A percentile compares a stretch with the other conserved stretches of the same genome.
Evolutionary conservation across 1,140 invertebrate species (phyloP).

Genomic region (Pinna nobilis): DNA sequence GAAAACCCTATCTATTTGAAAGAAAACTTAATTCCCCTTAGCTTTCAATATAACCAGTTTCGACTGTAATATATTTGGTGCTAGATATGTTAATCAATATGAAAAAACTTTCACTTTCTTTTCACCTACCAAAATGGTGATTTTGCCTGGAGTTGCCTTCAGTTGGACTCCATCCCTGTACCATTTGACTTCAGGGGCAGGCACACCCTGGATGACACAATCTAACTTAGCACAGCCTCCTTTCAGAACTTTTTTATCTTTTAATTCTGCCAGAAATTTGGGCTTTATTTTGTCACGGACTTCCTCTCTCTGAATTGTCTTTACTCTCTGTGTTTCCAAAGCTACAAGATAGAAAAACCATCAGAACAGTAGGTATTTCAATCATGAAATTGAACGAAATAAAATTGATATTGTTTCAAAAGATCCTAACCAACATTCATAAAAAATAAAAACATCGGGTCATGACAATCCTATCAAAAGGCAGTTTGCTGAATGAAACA

Average conservation of each 20-base stretch:
- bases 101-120: too few relatives aligned
- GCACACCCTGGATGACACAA: constrained; percentile 22
- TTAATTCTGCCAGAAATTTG: constrained; percentile 14
- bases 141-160: constrained; percentile 16
- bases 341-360: too few relatives aligned
- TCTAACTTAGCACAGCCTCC: constrained; percentile 23
- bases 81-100: too few relatives aligned
- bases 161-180: constrained; percentile 18
- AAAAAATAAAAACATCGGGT: neutral
- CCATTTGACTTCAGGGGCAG: constrained; percentile 22
- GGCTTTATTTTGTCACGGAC: neutral
- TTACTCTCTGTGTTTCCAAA: constrained; percentile 25
- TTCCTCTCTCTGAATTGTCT: constrained; percentile 22
- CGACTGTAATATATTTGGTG: too few relatives aligned
- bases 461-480: neutral
- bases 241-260: constrained; percentile 18
- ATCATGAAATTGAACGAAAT: too few relatives aligned
- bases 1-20: too few relatives aligned
- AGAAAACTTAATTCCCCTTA: too few relatives aligned
- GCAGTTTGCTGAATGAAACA: too few relatives aligned
- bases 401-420: too few relatives aligned
- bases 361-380: too few relatives aligned
- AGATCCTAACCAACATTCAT: too few relatives aligned
- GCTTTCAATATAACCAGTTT: too few relatives aligned
- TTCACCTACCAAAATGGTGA: constrained; percentile 7